These are phyloP conservation scores for Cydia pomonella DNA, from an alignment of 1,140 invertebrate genomes.

Conservation along the genomic window DNA sequence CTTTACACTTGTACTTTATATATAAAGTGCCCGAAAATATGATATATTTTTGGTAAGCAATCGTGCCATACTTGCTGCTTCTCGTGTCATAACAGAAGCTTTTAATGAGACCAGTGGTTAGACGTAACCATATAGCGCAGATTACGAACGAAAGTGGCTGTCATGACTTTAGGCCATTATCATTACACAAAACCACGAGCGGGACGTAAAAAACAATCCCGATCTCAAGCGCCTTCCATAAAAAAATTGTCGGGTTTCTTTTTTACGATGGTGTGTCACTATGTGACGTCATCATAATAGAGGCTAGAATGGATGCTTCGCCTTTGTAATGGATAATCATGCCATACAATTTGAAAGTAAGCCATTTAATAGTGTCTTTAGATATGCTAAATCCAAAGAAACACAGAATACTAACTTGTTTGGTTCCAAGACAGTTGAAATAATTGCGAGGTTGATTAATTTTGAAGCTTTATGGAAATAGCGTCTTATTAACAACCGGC, in stretches of 20 bases:
- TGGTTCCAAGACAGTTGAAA: too few species aligned
- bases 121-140: slow-evolving; percentile 1
- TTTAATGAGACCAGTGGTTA: neutral
- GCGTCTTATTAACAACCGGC: too few species aligned
- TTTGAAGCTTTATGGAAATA: too few species aligned
- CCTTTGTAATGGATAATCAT: neutral
- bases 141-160: neutral
- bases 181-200: neutral
- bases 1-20: too few species aligned
- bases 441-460: too few species aligned
- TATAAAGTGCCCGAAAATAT: too few species aligned
- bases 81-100: neutral
- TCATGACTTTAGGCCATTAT: neutral
- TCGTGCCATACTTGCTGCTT: too few species aligned
- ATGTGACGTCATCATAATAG: neutral
- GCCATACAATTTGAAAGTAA: too few species aligned
- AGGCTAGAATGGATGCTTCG: neutral
- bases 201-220: neutral
- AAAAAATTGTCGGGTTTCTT: neutral
- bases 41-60: too few species aligned
- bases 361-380: too few species aligned
- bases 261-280: neutral
- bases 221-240: neutral
- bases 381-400: too few species aligned
- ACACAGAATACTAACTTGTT: too few species aligned